Evolutionary conservation across 1,140 invertebrate species (phyloP).

Genomic region (Leptoteleia sp.): DNA sequence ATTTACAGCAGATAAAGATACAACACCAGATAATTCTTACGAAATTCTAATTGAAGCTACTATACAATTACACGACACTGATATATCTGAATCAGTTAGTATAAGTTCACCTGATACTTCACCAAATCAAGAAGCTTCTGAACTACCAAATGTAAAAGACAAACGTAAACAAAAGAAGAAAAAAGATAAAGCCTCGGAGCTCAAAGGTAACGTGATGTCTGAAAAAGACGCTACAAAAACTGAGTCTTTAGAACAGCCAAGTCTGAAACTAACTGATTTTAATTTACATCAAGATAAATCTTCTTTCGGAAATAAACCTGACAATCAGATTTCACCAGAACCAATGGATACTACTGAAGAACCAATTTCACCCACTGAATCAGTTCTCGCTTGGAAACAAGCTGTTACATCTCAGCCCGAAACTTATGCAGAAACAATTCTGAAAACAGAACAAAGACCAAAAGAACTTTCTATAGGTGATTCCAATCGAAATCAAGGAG

Average conservation of each 20-base stretch:
- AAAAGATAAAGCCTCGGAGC: constrained; percentile 61
- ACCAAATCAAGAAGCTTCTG: constrained; percentile 59
- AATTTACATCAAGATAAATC: background rate
- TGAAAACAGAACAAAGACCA: constrained; percentile 52
- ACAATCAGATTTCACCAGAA: constrained; percentile 38
- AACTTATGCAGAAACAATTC: constrained; percentile 66
- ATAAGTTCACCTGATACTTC: constrained; percentile 66
- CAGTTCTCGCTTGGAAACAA: constrained; percentile 48
- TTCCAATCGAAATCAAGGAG: constrained; percentile 17
- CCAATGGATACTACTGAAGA: constrained; percentile 70
- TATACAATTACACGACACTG: constrained; percentile 72
- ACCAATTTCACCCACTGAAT: constrained; percentile 70
- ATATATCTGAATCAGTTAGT: constrained; percentile 66
- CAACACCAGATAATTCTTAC: constrained; percentile 69
- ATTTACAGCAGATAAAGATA: constrained; percentile 64
- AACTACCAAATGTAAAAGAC: constrained; percentile 30
- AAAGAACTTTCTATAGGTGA: constrained; percentile 2
- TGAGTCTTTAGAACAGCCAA: constrained; percentile 10
- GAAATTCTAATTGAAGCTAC: constrained; percentile 77
- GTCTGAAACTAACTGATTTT: constrained; percentile 3
- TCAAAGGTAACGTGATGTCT: constrained; percentile 11
- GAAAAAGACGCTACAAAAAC: constrained; percentile 10
- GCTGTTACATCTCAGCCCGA: constrained; percentile 28
- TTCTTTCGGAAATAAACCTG: background rate
- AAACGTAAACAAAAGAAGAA: constrained; percentile 67